Evolutionary conservation across 1,140 invertebrate species (phyloP), one percentile per base, ranked within the genome.

Genomic region (Drosophila kurseongensis): DNA sequence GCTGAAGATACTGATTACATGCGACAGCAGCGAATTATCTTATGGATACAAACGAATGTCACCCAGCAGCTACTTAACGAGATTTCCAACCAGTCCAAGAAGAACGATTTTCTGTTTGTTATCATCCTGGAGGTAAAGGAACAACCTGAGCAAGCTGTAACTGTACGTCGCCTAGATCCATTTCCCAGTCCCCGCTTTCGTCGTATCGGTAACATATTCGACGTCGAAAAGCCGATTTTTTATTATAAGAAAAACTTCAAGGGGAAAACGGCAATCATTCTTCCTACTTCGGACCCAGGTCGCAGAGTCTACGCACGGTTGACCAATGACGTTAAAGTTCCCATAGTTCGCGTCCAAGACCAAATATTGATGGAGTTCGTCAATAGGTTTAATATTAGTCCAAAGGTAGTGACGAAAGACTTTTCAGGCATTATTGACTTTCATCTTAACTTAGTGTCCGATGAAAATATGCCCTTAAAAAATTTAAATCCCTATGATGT

Each of bases 171-270:
- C 0, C 4, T 75, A 2, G 0, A 57, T 4, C 27, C 29, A 0
- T 63, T 60, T 59, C 76, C 76, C 0, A 14, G 1, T 2, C 8
- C 41, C 38, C 47, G 8, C 1, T 27, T 84, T 2, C 12, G 36
- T 0, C 18, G 1, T 0, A n/a, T 59, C 5, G 7, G 2, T 2
- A 4, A 42, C 7, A 13, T 27, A 8, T 0, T 36, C 3, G 5
- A 6, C 2, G 5, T n/a, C 4, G 2, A 56, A 59, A 29, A 1
- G 35, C 40, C 1, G 8, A 14, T 5, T 18, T 55, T 10, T 0
- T 1, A 13, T 4, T 47, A 6, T 4, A 10, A 14, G 2, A 1
- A 5, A 1, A 4, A 60, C 40, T 57, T 41, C 8, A 32, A 41
- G 23, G 51, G 51, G 2, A 57, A 10, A 1, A 32, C 27, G 1